Evolutionary conservation across 2,888 invertebrate genomes (phyloP), one percentile per base, ranked within the genome.

Genomic region (Phengaris alcon): DNA sequence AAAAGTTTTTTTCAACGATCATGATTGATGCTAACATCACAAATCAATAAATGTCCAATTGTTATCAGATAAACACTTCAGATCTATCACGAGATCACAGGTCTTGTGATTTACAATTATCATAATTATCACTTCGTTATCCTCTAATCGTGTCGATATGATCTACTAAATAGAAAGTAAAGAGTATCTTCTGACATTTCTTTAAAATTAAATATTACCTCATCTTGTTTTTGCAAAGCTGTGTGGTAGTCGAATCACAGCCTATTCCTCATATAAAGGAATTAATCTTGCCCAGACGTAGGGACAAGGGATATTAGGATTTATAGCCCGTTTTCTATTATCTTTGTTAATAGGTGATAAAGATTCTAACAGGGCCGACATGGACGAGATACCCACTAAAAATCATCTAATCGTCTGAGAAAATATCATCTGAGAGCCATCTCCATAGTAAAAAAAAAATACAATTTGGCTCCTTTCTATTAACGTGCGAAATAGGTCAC

Each of bases 51-150:
- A 59, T 10, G 59, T 22, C 59, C 7, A 22, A 64, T 64, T 64
- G 35, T 64, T 64, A 64, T 64, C 59, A 35, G 59, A 64, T 64
- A 64, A 64, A 35, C 59, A n/a, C 55, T 55, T 35, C 22, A 10
- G 59, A 64, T 35, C 8, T 10, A 64, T 59, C 84, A 86, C 97
- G 46, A 97, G 97, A 0, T 97, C 97, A 0, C 86, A 96, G 46
- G 95, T 96, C 83, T 84, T 95, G 0, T 82, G 84, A 0, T 88
- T 96, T 35, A 12, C 59, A 35, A 64, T 64, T 64, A 15, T 57
- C 57, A 8, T 15, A 57, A 57, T 57, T 57, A 57, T 57, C 57
- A n/a, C 57, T 57, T 57, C 3, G 57, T 57, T 57, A 57, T 57
- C 57, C 3, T 3, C 8, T 57, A 15, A 15, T 9, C 8, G 57